Evolutionary conservation across 2,888 invertebrate species (phyloP).

Genomic region (Phyllotreta striolata): DNA sequence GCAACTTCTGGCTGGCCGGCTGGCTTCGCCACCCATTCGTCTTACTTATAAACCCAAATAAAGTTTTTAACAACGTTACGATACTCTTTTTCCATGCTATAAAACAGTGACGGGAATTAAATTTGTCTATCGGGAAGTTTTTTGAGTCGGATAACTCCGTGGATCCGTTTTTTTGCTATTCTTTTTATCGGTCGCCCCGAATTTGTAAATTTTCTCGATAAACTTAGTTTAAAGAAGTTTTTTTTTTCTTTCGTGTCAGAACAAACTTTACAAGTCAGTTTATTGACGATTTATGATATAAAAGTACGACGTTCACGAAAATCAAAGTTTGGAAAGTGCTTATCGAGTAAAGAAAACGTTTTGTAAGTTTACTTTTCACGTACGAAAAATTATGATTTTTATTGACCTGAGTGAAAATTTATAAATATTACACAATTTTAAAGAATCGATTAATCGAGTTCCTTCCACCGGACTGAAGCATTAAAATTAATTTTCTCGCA

Average conservation of each 20-base stretch:
- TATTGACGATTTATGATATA: constrained; percentile 11
- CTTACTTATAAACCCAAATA: constrained; percentile 24
- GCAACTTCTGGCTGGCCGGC: constrained; percentile 9
- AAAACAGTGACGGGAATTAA: constrained; percentile 19
- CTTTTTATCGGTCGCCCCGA: constrained; percentile 5
- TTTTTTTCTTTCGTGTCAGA: not conserved
- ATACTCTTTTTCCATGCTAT: constrained; percentile 20
- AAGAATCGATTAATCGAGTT: too few relatives aligned
- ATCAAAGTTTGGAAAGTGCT: constrained; percentile 2
- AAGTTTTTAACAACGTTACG: constrained; percentile 18
- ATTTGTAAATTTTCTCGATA: constrained; percentile 7
- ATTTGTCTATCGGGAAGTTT: constrained; percentile 20
- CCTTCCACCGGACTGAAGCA: too few relatives aligned
- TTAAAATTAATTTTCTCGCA: too few relatives aligned
- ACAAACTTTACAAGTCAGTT: constrained; percentile 17
- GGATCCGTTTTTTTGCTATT: not conserved
- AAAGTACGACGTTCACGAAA: not conserved
- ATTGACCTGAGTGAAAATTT: too few relatives aligned
- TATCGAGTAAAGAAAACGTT: constrained; percentile 4
- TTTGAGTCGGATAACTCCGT: constrained; percentile 10
- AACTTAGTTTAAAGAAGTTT: constrained; percentile 13
- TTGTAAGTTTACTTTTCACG: not conserved
- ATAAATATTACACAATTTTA: too few relatives aligned
- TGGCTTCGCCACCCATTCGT: constrained; percentile 11
- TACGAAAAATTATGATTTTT: not conserved